Conservation (phyloP, 2,113 vertebrate genomes). For the Tupaia chinensis region DNA sequence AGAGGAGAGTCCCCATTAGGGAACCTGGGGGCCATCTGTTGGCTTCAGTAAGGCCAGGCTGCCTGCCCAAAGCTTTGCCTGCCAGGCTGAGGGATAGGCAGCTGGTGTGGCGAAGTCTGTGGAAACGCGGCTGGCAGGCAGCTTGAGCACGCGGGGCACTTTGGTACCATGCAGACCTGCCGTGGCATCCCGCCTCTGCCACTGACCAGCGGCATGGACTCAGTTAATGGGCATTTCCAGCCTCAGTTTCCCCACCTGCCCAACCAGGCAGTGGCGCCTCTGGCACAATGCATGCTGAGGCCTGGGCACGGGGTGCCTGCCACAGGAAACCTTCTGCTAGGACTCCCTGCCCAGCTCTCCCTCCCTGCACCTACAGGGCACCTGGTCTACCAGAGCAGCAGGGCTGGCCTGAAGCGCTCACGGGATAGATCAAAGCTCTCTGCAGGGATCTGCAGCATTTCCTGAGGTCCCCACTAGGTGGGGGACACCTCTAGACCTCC, state of each 20-base stretch:
- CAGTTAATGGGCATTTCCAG: neutral
- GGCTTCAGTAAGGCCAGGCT: neutral
- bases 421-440: neutral
- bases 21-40: neutral
- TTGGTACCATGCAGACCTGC: neutral
- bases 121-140: neutral
- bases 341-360: too few species aligned
- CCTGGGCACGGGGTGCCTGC: neutral
- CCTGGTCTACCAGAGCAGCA: neutral
- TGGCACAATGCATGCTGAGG: neutral
- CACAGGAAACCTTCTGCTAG: neutral
- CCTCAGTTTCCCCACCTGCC: neutral
- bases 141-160: neutral
- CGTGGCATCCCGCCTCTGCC: neutral
- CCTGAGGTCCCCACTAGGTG: neutral
- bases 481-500: neutral
- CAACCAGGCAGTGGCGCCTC: neutral
- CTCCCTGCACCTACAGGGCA: neutral
- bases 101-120: accelerated
- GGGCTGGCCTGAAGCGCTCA: neutral
- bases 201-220: neutral
- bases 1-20: neutral
- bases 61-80: neutral
- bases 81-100: neutral
- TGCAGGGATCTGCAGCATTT: neutral